Evolutionary conservation across 2,888 invertebrate genomes (phyloP), one percentile per base, ranked within the genome.

Genomic region (Xylocampa areola): DNA sequence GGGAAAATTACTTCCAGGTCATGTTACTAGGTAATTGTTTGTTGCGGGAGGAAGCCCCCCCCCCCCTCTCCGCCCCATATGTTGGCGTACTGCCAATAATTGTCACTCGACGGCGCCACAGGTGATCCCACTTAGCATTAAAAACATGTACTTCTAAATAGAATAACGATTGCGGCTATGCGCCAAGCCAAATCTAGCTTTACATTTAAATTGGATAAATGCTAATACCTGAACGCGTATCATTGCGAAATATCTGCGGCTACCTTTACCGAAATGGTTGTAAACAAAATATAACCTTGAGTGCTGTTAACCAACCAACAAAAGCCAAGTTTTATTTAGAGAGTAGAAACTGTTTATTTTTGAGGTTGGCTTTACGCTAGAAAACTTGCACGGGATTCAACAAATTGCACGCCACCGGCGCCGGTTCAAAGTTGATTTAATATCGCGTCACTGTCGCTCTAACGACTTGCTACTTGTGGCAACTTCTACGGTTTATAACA

Each of bases 371-470:
- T 50, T 27, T 6, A 16, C 16, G 45, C 45, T 61, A 54, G 14
- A 14, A 1, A 68, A 63, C 37, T 68, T 37, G 33, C 47, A 47
- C 19, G 29, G 16, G 8, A 45, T 60, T 49, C 21, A 50, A 44
- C 32, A 47, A 65, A 65, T 47, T 47, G 45, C 55, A 27, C 30
- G 32, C 1, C 30, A 30, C 39, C 13, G 14, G 21, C 37, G 30
- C 32, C 44, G 27, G 52, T 54, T 43, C 50, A 57, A 52, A 64
- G 61, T 69, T 73, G 53, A 74, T 67, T 76, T 69, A 69, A 76
- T 64, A 67, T 64, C 47, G 33, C 49, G 35, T 64, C 68, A 48
- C 48, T 59, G 52, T 39, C 55, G 45, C 51, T 27, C 45, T 67
- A 53, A 58, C 61, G 61, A 64, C 49, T 32, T 48, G 43, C 48